Evolutionary conservation across 2,888 invertebrate species (phyloP), one percentile per base, ranked within the genome.

Genomic region (Hypomecis punctinalis): DNA sequence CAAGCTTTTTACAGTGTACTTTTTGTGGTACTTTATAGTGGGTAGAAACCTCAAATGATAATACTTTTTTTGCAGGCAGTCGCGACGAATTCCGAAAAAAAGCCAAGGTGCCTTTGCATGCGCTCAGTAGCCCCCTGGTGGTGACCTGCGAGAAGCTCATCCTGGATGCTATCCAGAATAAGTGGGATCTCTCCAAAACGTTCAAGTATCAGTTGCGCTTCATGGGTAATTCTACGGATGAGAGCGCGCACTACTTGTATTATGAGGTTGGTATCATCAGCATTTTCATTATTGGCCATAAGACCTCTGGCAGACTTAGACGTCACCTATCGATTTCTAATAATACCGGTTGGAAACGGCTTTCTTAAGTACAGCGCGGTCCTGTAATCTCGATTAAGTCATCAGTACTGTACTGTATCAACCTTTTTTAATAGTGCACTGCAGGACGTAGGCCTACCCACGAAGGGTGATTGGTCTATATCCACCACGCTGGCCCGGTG

Each of bases 181-280:
- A 76, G 5, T 93, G 93, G 93, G 57, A 63, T 0, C 77, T 93
- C 4, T 84, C 82, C 0, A 70, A 84, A 0, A 76, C 75, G 0
- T 80, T 92, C 46, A 76, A 75, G 78, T 90, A 88, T 59, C 57
- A 67, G 2, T 49, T 92, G 0, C 81, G 77, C 23, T 90, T 88
- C 66, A 73, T 75, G 64, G 85, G 83, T 4, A 74, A 72, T 0
- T 80, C 86, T 0, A 78, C 78, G 11, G 82, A 90, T 63, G 90
- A 90, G 56, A 74, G 80, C 9, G 78, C 88, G 0, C 81, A 84
- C 60, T 86, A 83, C 70, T 89, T 86, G 68, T 91, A 90, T 69
- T 91, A 81, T 76, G 91, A 92, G 83, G 91, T 90, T 6, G 51
- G 61, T 39, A 5, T 39, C 37, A 9, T 56, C 23, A 23, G n/a